Evolutionary conservation across 1,140 invertebrate species (phyloP).

Genomic region (Drosophila novamexicana): DNA sequence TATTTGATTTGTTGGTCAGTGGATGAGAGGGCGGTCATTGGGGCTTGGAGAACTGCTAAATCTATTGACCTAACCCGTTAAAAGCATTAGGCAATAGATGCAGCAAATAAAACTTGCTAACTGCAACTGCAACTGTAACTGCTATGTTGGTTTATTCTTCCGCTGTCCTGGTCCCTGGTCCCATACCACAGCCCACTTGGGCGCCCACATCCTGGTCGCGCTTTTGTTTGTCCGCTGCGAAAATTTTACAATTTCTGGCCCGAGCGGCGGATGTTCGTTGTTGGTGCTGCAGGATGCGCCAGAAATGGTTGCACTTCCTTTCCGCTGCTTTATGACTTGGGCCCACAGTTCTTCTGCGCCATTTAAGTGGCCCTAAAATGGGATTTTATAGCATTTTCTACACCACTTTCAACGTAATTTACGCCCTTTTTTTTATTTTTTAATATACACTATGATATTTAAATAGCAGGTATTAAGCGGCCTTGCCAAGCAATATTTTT

Average conservation of each 20-base stretch:
- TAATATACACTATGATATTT: too few relatives aligned
- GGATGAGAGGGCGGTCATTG: conserved; percentile 15
- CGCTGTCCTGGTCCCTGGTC: not conserved
- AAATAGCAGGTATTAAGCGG: too few relatives aligned
- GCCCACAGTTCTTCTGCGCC: conserved; percentile 12
- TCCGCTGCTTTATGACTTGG: conserved; percentile 41
- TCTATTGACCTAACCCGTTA: conserved; percentile 50
- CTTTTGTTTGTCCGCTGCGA: conserved; percentile 69
- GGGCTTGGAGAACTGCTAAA: conserved; percentile 36
- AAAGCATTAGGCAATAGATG: conserved; percentile 32
- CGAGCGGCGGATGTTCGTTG: conserved; percentile 45
- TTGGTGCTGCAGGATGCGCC: conserved; percentile 64
- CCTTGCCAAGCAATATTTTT: not conserved
- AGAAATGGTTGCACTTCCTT: conserved; percentile 76
- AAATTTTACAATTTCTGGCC: conserved; percentile 75
- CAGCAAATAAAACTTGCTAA: conserved; percentile 61
- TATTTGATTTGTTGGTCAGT: conserved; percentile 74
- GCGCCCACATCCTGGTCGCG: conserved; percentile 60
- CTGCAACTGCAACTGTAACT: conserved; percentile 15
- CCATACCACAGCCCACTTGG: not conserved
- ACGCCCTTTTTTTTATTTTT: too few relatives aligned
- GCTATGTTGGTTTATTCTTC: conserved; percentile 34
- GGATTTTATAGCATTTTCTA: not conserved
- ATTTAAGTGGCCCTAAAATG: conserved; percentile 1
- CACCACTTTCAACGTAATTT: too few relatives aligned